Conservation (phyloP, 2,113 vertebrate genomes). For the Carassius gibelio region DNA sequence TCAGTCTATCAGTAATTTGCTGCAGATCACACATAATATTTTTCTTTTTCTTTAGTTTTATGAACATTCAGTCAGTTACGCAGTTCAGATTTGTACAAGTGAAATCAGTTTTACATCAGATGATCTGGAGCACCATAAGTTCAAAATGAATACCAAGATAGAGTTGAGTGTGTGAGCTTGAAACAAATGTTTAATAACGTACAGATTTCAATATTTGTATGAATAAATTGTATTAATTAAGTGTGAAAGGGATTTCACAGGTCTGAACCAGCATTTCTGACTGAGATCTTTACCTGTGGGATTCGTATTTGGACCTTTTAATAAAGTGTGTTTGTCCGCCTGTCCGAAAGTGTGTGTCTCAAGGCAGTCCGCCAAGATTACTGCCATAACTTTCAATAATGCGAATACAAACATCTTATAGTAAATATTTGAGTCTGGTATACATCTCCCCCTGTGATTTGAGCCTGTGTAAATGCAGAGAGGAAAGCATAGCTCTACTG, state of each 20-base stretch:
- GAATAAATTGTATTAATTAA: neutral
- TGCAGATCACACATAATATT: neutral
- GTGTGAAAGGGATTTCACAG: neutral
- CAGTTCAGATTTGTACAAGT: neutral
- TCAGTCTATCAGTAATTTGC: neutral
- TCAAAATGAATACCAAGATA: neutral
- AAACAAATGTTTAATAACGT: neutral
- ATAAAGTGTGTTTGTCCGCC: neutral
- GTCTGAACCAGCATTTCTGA: neutral
- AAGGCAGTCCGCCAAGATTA: constrained; percentile 2
- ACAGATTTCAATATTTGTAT: neutral
- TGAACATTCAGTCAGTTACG: neutral
- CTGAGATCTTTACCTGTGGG: neutral
- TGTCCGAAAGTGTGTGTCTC: neutral
- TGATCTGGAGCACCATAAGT: neutral
- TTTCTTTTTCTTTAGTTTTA: neutral
- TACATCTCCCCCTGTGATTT: neutral
- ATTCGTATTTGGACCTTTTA: neutral
- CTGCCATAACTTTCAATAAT: constrained; percentile 14
- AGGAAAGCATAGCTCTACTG: neutral
- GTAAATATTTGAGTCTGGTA: constrained; percentile 25
- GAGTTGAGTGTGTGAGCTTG: neutral
- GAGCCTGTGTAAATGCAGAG: neutral
- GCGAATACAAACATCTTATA: constrained; percentile 32
- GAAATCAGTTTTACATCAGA: neutral